Conservation (phyloP, 2,888 invertebrate genomes). For the Ecliptopera silaceata region DNA sequence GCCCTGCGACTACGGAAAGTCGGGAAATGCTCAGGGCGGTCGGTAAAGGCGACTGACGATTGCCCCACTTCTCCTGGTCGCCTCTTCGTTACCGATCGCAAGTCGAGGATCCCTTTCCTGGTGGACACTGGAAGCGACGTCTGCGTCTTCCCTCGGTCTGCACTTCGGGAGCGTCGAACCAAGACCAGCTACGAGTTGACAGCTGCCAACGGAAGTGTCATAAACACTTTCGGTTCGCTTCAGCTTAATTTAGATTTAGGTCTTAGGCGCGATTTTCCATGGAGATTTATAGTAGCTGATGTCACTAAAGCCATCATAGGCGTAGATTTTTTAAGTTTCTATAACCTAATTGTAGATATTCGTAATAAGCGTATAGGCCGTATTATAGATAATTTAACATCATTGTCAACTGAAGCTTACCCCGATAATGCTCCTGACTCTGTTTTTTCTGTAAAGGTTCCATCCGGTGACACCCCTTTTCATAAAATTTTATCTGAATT, state of each 20-base stretch:
- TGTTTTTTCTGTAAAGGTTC: conserved; percentile 26
- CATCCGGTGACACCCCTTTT: conserved; percentile 15
- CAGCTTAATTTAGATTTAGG: conserved; percentile 37
- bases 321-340: conserved; percentile 36
- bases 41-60: conserved; percentile 22
- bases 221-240: conserved; percentile 36
- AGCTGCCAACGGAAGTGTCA: conserved; percentile 39
- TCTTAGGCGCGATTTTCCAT: conserved; percentile 34
- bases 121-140: conserved; percentile 21
- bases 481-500: conserved; percentile 22
- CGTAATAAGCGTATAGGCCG: conserved; percentile 17
- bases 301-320: conserved; percentile 43
- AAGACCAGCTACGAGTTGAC: conserved; percentile 20
- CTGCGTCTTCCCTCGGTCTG: conserved; percentile 26
- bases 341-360: conserved; percentile 22
- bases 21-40: conserved; percentile 17
- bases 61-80: conserved; percentile 22
- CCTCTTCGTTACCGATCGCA: conserved; percentile 21
- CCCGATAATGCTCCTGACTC: conserved; percentile 1
- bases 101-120: conserved; percentile 6
- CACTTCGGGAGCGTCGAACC: conserved; percentile 22
- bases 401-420: conserved; percentile 9
- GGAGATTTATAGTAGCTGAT: conserved; percentile 41
- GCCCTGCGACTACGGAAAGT: conserved; percentile 18
- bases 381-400: conserved; percentile 21